Percentiles rank a stretch among this genome's conserved stretches.
These are phyloP conservation scores for Poecilia velifera DNA, from an alignment of 2,797 vertebrate species.

Conservation along the genomic window DNA sequence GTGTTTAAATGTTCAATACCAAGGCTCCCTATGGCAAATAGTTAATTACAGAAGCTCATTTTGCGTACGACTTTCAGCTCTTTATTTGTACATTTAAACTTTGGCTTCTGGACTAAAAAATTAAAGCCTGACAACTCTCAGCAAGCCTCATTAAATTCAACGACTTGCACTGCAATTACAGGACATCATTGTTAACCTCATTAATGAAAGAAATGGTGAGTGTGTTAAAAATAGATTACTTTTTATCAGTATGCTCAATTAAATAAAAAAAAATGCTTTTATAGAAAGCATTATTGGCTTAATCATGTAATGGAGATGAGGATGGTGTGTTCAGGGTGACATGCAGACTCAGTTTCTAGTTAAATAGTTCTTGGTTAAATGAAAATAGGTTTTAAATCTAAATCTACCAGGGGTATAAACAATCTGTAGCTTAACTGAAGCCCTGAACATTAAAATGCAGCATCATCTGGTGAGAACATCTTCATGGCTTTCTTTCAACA, in stretches of 20 bases:
- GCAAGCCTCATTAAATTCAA: constrained; percentile 22
- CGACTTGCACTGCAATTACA: constrained; percentile 5
- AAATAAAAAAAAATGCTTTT: not conserved
- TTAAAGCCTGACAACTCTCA: not conserved
- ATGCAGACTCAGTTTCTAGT: not conserved
- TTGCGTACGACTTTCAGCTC: not conserved
- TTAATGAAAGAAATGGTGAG: not conserved
- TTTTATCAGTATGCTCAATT: not conserved
- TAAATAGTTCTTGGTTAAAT: not conserved
- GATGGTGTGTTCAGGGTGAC: not conserved
- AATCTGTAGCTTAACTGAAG: not conserved
- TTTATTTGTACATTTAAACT: not conserved
- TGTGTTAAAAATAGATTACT: not conserved
- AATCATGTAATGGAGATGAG: not conserved
- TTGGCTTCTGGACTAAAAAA: not conserved
- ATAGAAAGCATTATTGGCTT: not conserved
- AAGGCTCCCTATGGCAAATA: constrained; percentile 6
- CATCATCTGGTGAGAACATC: not conserved
- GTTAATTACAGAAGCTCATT: constrained; percentile 1
- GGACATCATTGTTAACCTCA: constrained; percentile 4
- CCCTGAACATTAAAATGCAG: not conserved
- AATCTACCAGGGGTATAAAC: not conserved
- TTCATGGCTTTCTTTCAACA: not conserved
- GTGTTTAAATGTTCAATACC: not conserved
- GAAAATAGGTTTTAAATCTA: not conserved